Percentiles rank a stretch among this genome's conserved stretches.
phyloP scores from a whole-genome alignment of 2,113 vertebrate species.

The Salvator merianae region DNA sequence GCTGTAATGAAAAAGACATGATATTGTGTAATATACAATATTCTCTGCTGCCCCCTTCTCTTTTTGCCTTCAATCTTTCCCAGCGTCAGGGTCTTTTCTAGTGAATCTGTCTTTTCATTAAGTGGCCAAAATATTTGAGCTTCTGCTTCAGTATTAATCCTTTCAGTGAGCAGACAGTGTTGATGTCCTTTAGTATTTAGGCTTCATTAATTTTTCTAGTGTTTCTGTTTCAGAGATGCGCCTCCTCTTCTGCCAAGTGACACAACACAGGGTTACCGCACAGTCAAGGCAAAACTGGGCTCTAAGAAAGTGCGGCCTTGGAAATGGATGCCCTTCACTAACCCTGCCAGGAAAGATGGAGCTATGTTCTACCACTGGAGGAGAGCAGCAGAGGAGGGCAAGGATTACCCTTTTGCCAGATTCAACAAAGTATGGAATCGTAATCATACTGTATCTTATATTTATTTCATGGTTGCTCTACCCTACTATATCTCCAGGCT shows the following conservation, averaged over 20 bases:
- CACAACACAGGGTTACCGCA: conserved; percentile 96
- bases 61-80: too few species aligned
- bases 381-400: conserved; percentile 93
- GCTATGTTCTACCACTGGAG: conserved; percentile 98
- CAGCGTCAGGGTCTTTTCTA: too few species aligned
- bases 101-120: too few species aligned
- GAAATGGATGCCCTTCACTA: conserved; percentile 99
- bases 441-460: not conserved
- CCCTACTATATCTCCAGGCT: too few species aligned
- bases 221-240: conserved; percentile 84
- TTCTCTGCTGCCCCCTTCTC: too few species aligned
- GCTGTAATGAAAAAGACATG: too few species aligned
- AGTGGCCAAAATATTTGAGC: too few species aligned
- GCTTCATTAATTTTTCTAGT: conserved; percentile 16
- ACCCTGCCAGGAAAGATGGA: conserved; percentile 94
- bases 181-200: not conserved
- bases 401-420: conserved; percentile 97
- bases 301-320: conserved; percentile 98
- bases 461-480: not conserved
- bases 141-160: too few species aligned
- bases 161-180: too few species aligned
- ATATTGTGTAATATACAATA: too few species aligned
- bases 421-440: conserved; percentile 92
- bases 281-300: conserved; percentile 96
- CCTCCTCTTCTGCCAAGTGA: conserved; percentile 95